phyloP scores from a whole-genome alignment of 2,888 invertebrate genomes.

The Chrysolina americana region DNA sequence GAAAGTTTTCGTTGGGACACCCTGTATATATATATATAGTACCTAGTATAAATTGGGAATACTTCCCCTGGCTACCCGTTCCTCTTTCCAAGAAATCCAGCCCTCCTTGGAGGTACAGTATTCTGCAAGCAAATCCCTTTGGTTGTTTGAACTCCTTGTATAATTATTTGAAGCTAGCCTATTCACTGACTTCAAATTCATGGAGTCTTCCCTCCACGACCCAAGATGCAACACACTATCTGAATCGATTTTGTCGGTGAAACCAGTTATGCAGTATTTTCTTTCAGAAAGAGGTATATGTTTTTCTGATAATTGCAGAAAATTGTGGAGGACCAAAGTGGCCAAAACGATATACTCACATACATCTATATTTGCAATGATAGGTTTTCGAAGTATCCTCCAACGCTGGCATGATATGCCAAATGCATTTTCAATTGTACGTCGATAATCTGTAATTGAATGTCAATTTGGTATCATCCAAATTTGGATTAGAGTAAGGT shows the following conservation, averaged over 20 bases:
- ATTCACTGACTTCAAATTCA: constrained; percentile 10
- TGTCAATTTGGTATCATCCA: constrained; percentile 26
- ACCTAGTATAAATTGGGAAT: neutral
- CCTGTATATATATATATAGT: no score
- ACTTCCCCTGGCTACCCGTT: neutral
- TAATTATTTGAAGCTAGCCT: constrained; percentile 30
- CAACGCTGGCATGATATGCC: constrained; percentile 29
- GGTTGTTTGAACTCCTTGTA: neutral
- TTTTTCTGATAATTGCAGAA: constrained; percentile 45
- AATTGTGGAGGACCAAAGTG: constrained; percentile 49
- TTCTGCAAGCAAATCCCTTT: neutral
- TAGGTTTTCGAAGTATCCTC: constrained; percentile 21
- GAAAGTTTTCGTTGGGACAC: no score
- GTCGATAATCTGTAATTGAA: constrained; percentile 27
- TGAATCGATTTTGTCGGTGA: constrained; percentile 2
- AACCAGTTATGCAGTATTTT: constrained; percentile 32
- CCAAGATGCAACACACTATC: neutral
- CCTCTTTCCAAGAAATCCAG: neutral
- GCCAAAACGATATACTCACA: constrained; percentile 42
- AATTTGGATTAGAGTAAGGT: constrained; percentile 31
- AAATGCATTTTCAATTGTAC: constrained; percentile 28
- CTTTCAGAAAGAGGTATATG: constrained; percentile 32
- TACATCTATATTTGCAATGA: constrained; percentile 28
- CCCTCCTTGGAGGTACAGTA: neutral
- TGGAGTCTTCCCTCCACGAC: constrained; percentile 5